These are phyloP conservation scores for Cryptoleucopteryx plumbea DNA, from an alignment of 2,113 vertebrate species.

Conservation along the genomic window DNA sequence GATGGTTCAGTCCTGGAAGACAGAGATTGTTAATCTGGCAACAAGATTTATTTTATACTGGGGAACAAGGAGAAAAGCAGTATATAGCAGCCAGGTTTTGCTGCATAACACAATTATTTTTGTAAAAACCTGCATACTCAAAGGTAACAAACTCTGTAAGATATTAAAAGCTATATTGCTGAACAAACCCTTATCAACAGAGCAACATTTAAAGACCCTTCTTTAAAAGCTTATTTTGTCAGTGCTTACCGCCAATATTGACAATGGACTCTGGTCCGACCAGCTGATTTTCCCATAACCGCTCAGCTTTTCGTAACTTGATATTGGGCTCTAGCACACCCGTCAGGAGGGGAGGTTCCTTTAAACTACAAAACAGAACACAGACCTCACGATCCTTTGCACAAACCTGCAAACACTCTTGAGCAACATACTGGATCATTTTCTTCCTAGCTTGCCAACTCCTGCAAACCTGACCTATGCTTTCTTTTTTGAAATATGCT, in stretches of 20 bases:
- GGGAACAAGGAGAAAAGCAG: background rate
- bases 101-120: background rate
- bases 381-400: background rate
- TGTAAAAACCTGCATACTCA: background rate
- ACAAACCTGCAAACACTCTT: background rate
- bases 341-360: slow-evolving; percentile 84
- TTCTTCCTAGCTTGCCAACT: background rate
- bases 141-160: background rate
- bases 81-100: background rate
- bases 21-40: background rate
- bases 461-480: background rate
- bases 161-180: background rate
- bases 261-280: slow-evolving; percentile 89
- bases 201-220: background rate
- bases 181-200: background rate
- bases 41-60: background rate
- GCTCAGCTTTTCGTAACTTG: slow-evolving; percentile 82
- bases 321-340: slow-evolving; percentile 86
- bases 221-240: background rate
- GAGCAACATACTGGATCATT: background rate
- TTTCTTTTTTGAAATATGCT: no score
- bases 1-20: background rate
- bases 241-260: slow-evolving; percentile 85
- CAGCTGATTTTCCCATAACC: slow-evolving; percentile 87
- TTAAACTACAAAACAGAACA: slow-evolving; percentile 76